phyloP scores from a whole-genome alignment of 2,797 vertebrate genomes.

The Gambelia wislizenii region DNA sequence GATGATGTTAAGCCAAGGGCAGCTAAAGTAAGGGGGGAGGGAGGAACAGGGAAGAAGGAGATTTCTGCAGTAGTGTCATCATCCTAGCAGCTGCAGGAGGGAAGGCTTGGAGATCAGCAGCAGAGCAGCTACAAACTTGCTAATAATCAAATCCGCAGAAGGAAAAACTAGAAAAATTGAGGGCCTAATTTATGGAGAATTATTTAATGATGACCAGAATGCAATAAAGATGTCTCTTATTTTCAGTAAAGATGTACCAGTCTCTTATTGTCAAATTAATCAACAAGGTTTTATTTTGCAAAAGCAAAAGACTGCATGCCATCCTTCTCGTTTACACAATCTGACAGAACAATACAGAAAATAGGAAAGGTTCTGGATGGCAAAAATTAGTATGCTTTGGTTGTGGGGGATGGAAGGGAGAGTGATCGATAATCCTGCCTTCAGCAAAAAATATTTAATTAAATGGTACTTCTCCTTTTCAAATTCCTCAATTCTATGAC shows the following conservation, averaged over 20 bases:
- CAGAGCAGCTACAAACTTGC: too few relatives aligned
- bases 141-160: too few relatives aligned
- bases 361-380: not conserved
- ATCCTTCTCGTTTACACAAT: not conserved
- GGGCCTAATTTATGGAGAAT: too few relatives aligned
- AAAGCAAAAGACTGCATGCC: not conserved
- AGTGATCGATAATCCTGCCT: not conserved
- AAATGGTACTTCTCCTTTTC: not conserved
- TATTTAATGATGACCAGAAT: not conserved
- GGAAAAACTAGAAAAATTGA: too few relatives aligned
- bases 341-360: not conserved
- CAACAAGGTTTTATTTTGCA: not conserved
- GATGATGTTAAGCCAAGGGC: too few relatives aligned
- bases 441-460: not conserved
- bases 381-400: not conserved
- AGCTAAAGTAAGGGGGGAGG: too few relatives aligned
- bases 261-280: not conserved
- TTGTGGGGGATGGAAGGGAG: not conserved
- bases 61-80: too few relatives aligned
- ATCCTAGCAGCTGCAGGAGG: too few relatives aligned
- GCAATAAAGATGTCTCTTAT: not conserved
- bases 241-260: not conserved
- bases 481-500: rapidly evolving
- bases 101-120: too few relatives aligned
- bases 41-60: too few relatives aligned